Evolutionary conservation across 2,797 vertebrate species (phyloP).

Genomic region (Gallirallus australis): DNA sequence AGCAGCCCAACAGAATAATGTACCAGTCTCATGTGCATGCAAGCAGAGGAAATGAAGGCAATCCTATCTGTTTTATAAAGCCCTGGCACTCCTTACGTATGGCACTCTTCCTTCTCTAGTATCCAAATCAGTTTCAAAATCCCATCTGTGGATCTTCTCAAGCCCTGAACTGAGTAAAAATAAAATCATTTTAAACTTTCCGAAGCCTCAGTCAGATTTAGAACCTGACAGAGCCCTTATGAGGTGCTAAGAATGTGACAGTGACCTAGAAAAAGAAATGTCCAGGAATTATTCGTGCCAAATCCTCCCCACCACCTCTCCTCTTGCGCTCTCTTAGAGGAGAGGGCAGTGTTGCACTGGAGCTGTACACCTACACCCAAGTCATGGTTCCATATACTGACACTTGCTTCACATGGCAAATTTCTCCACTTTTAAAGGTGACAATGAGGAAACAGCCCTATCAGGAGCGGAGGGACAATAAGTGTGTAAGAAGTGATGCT

Average conservation of each 20-base stretch:
- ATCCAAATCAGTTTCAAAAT: not conserved
- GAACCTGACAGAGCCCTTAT: not conserved
- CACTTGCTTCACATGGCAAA: not conserved
- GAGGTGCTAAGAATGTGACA: not conserved
- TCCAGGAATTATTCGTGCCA: not conserved
- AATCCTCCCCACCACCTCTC: not conserved
- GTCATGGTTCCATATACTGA: not conserved
- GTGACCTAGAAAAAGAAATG: not conserved
- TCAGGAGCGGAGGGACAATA: not conserved
- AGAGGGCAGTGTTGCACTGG: rapidly evolving
- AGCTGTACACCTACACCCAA: not conserved
- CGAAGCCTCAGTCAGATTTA: not conserved
- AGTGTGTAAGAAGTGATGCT: not conserved
- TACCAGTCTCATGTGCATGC: not conserved
- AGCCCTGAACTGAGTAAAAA: not conserved
- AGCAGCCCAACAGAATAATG: not conserved
- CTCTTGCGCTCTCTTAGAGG: not conserved
- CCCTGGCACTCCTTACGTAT: not conserved
- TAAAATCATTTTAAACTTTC: not conserved
- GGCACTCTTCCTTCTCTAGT: not conserved
- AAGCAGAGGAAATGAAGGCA: not conserved
- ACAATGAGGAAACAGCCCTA: not conserved
- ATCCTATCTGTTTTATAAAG: not conserved
- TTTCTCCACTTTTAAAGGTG: not conserved
- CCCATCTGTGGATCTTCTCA: not conserved